Evolutionary conservation across 2,113 vertebrate genomes (phyloP), one percentile per base, ranked within the genome.

Genomic region (Ictalurus furcatus): DNA sequence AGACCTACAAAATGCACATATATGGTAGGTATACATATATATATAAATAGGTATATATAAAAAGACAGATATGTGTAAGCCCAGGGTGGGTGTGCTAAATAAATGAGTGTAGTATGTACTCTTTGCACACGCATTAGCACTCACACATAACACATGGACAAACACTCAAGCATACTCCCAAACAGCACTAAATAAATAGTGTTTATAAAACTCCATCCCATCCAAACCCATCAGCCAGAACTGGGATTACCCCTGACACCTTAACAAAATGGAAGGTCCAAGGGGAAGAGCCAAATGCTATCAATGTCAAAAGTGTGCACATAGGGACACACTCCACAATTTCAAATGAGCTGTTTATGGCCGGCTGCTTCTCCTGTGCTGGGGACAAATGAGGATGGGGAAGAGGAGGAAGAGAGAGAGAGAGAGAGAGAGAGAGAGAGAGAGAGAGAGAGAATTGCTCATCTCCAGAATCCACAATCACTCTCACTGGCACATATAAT

Each of bases 341-440:
- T 80, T 71, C 79, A 90, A 91, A 90, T 59, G 81, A 86, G 85
- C 84, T 65, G 78, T 90, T 83, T 88, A 87, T 30, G 48, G 52
- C 67, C n/a, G 2, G n/a, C 84, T 59, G 88, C 87, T 61, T 84
- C 84, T 69, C 74, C 59, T 88, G 7, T 61, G 84, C 71, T 73
- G 78, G 69, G 67, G 69, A 89, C 85, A 87, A 88, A 86, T 86
- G 86, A 90, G 86, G 85, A 52, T 48, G 87, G 84, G 92, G 86
- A 90, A 85, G 48, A 25, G 21, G 14, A 78, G 44, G 54, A 30
- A 89, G 84, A 92, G 59, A 71, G 14, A 37, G 16, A 34, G 13
- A 71, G n/a, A 48, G 82, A 80, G 83, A 78, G 54, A 1, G 83
- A 61, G 63, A 61, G 40, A 87, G 82, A 89, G 84, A 92, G n/a